Conservation (phyloP, 1,140 invertebrate genomes). For the Procambarus virginalis region DNA sequence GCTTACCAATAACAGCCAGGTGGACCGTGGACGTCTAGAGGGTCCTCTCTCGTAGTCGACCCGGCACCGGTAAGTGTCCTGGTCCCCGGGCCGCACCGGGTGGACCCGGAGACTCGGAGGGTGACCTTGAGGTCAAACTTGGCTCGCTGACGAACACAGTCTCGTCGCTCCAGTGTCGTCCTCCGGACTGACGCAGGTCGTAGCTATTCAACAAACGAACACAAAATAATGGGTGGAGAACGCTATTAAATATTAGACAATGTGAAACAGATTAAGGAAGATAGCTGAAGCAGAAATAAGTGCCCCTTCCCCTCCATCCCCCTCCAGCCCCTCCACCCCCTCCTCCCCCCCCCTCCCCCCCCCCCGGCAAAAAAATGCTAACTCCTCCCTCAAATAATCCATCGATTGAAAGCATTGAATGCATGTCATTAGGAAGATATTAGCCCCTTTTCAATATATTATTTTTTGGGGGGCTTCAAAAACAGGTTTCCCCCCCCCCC, state of each 20-base stretch:
- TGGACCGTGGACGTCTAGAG: constrained; percentile 72
- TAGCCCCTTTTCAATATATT: too few relatives aligned
- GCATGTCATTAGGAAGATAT: too few relatives aligned
- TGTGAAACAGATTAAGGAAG: too few relatives aligned
- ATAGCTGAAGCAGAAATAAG: too few relatives aligned
- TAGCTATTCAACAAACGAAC: constrained; percentile 42
- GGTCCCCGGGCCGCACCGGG: constrained; percentile 71
- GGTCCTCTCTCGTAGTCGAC: constrained; percentile 73
- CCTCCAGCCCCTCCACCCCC: too few relatives aligned
- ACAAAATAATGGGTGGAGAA: neutral
- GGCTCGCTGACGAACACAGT: constrained; percentile 63
- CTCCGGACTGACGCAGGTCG: constrained; percentile 60
- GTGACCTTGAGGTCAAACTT: constrained; percentile 52
- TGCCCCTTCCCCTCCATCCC: too few relatives aligned
- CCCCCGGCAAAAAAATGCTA: too few relatives aligned
- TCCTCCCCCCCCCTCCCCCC: too few relatives aligned
- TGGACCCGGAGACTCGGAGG: constrained; percentile 71
- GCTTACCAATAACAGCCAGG: constrained; percentile 72
- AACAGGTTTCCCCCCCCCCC: too few relatives aligned
- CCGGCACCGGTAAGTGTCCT: constrained; percentile 73
- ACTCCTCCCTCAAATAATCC: too few relatives aligned
- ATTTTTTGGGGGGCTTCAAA: too few relatives aligned
- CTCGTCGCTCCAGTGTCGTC: constrained; percentile 69
- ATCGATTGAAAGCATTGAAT: too few relatives aligned
- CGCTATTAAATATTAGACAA: neutral